Percentiles rank a stretch among this genome's conserved stretches.
These are phyloP conservation scores for Podarcis raffonei DNA, from an alignment of 2,113 vertebrate species.

Conservation along the genomic window DNA sequence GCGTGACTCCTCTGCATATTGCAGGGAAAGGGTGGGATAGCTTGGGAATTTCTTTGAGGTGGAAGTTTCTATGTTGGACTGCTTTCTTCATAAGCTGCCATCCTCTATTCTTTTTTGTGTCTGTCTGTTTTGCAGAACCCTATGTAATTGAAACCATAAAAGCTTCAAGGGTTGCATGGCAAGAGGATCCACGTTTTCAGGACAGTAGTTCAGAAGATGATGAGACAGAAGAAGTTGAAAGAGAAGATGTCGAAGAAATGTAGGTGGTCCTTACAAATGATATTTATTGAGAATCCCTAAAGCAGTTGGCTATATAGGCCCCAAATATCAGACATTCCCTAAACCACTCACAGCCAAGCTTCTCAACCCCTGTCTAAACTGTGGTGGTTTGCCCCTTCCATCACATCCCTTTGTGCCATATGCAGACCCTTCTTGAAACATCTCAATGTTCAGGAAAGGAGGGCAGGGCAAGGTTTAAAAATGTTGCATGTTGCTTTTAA, in stretches of 20 bases:
- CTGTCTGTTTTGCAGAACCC: slow-evolving; percentile 60
- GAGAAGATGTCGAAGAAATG: slow-evolving; percentile 60
- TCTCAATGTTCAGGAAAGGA: not conserved
- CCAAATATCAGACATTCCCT: not conserved
- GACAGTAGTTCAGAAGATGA: slow-evolving; percentile 90
- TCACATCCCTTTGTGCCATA: not conserved
- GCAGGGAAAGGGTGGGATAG: not conserved
- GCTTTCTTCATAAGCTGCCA: not conserved
- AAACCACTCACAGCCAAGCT: too few species aligned
- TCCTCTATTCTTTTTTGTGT: slow-evolving; percentile 12
- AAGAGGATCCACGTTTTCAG: slow-evolving; percentile 82
- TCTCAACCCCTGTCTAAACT: not conserved
- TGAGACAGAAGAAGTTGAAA: slow-evolving; percentile 55
- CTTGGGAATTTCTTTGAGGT: not conserved
- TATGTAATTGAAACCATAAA: slow-evolving; percentile 79
- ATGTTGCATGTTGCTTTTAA: not conserved
- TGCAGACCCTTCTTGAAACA: not conserved
- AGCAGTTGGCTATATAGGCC: not conserved
- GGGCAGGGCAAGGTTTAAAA: not conserved
- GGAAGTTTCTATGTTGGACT: not conserved
- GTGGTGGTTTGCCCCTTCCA: not conserved
- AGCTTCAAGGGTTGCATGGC: slow-evolving; percentile 79
- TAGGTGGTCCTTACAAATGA: slow-evolving; percentile 54
- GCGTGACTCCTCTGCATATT: not conserved
- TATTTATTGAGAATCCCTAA: not conserved